Base-by-base conservation (phyloP, 1,140 invertebrate species). In the Bilobella aurantiaca region DNA sequence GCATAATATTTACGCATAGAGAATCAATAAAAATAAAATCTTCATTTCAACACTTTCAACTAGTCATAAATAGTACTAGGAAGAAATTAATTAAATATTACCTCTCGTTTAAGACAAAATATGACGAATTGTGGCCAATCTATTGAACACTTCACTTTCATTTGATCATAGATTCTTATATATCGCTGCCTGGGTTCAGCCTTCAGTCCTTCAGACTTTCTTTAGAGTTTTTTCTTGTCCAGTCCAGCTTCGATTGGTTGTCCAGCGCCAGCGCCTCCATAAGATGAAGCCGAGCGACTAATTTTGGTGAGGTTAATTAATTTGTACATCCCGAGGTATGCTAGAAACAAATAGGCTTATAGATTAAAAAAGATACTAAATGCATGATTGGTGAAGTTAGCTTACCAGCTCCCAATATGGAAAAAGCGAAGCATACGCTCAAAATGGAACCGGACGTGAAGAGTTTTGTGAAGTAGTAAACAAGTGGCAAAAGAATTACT, bases 261-360 rank as follows among this genome's bases (percentile, higher is more conserved):
- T 16, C 57, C 57, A 5, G 5, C 30, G 21, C 8, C 47, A n/a
- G n/a, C n/a, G 37, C 34, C 2, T 3, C 69, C 69, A 25, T 70
- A 70, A 32, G 14, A 58, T 0, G 89, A 91, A 47, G 84, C 84
- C 75, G 59, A 37, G 30, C 90, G 88, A 72, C 86, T 88, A 68
- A 91, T 90, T 76, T 90, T 86, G 0, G 89, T 89, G 82, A 88
- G 86, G 69, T 86, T 86, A 68, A 93, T 89, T 56, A 87, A 84
- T 78, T 87, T 86, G 69, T 87, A 82, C 77, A 91, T 82, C 14
- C 90, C 77, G 62, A 86, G 76, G 74, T 86, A 89, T 80, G 90
- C 89, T 91, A 81, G 87, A 85, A 69, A 69, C 75, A 74, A 74
- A 68, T 14, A 62, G 14, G 25, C 30, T 56, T 16, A 65, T 21